These are phyloP conservation scores for Notarius quadriscutis DNA, from an alignment of 2,113 vertebrate genomes.

Conservation along the genomic window DNA sequence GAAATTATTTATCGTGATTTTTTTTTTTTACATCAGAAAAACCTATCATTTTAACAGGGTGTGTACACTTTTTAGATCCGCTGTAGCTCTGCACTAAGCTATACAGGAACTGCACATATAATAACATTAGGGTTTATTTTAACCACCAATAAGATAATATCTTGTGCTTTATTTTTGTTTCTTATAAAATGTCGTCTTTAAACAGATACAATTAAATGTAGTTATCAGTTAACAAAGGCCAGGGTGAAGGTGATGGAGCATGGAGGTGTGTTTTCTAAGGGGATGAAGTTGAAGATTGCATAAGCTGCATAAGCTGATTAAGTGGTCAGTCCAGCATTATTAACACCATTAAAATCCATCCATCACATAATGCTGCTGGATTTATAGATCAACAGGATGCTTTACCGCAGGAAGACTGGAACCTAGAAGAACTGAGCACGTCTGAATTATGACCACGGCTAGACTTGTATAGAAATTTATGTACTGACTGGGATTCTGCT, in stretches of 20 bases:
- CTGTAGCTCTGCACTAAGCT: too few species aligned
- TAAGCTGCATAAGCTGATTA: conserved; percentile 63
- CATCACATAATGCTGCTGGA: conserved; percentile 56
- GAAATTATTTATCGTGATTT: too few species aligned
- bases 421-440: conserved; percentile 29
- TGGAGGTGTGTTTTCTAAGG: conserved; percentile 6
- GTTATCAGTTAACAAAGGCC: background rate
- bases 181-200: background rate
- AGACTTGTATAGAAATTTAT: conserved; percentile 65
- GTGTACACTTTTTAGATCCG: too few species aligned
- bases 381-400: conserved; percentile 58
- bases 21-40: too few species aligned
- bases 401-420: conserved; percentile 55
- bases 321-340: conserved; percentile 57
- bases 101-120: background rate
- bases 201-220: background rate
- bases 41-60: too few species aligned
- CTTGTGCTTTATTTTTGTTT: background rate
- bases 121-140: background rate
- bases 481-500: conserved; percentile 29
- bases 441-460: conserved; percentile 60
- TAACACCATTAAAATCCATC: conserved; percentile 60
- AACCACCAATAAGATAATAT: background rate
- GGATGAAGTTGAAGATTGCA: conserved; percentile 49
- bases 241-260: conserved; percentile 10